Evolutionary conservation across 2,113 vertebrate species (phyloP).

Genomic region (Cyanoderma ruficeps): DNA sequence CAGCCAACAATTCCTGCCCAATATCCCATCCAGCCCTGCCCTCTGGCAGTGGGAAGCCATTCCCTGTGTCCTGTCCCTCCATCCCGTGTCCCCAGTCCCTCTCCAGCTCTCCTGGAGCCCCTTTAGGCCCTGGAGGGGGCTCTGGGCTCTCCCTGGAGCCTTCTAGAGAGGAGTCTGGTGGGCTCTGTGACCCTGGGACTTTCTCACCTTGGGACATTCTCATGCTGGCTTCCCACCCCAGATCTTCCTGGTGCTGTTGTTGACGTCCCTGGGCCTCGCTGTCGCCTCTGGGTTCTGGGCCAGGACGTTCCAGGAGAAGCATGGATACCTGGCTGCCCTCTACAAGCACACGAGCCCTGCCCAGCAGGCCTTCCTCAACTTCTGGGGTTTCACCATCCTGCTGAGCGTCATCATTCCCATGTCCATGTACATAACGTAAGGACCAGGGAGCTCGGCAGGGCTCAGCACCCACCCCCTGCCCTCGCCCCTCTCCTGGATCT

Average conservation of each 20-base stretch:
- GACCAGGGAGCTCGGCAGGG: neutral
- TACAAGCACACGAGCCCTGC: neutral
- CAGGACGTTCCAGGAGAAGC: conserved; percentile 36
- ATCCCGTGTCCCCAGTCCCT: neutral
- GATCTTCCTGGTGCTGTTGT: conserved; percentile 68
- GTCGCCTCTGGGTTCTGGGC: conserved; percentile 37
- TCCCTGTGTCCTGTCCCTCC: neutral
- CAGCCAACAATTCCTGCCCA: neutral
- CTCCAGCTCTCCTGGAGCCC: neutral
- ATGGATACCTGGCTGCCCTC: conserved; percentile 58
- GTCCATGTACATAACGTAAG: conserved; percentile 90
- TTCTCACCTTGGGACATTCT: neutral
- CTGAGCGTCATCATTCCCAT: conserved; percentile 89
- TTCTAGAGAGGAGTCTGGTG: neutral
- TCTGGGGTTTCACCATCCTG: conserved; percentile 89
- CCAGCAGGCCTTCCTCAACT: conserved; percentile 82
- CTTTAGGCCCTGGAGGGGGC: fast-evolving
- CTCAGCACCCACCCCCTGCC: neutral
- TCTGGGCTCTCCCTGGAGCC: neutral
- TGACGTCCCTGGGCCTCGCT: neutral
- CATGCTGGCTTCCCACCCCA: neutral
- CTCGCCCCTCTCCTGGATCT: neutral
- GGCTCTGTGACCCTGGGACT: neutral
- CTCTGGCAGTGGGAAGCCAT: neutral
- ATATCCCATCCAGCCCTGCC: neutral